A percentile compares a stretch with the other conserved stretches of the same genome.
Conservation (phyloP, 2,113 vertebrate species). For the Microcebus griseorufus region DNA sequence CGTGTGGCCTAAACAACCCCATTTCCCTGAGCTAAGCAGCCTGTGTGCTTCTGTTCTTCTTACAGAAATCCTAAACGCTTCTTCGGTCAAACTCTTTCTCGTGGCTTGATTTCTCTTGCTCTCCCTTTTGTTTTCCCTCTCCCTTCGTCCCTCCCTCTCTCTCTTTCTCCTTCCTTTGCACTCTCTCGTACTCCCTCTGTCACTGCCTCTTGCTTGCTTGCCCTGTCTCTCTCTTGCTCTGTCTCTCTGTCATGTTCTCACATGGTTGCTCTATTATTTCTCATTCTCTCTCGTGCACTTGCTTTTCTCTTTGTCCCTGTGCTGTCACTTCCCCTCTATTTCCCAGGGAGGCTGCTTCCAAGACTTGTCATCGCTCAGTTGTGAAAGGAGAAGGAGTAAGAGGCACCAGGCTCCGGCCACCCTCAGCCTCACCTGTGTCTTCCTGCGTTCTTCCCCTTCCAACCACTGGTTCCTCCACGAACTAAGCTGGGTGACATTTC, state of each 20-base stretch:
- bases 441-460: not conserved
- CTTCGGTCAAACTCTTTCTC: not conserved
- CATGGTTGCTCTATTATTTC: not conserved
- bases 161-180: not conserved
- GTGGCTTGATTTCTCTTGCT: too few relatives aligned
- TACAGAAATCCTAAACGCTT: not conserved
- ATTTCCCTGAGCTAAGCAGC: not conserved
- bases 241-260: not conserved
- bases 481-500: not conserved
- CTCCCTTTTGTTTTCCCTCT: too few relatives aligned
- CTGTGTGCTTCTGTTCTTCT: not conserved
- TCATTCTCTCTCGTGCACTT: not conserved
- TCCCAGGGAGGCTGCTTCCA: not conserved
- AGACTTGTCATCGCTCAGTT: not conserved
- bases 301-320: not conserved
- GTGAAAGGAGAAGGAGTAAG: not conserved
- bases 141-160: too few relatives aligned
- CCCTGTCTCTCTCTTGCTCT: not conserved
- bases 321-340: accelerated
- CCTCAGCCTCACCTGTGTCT: not conserved
- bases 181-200: not conserved
- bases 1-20: not conserved
- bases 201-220: not conserved
- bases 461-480: not conserved
- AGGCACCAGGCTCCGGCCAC: not conserved